phyloP scores from a whole-genome alignment of 2,888 invertebrate genomes.

The Erpobdella octoculata region DNA sequence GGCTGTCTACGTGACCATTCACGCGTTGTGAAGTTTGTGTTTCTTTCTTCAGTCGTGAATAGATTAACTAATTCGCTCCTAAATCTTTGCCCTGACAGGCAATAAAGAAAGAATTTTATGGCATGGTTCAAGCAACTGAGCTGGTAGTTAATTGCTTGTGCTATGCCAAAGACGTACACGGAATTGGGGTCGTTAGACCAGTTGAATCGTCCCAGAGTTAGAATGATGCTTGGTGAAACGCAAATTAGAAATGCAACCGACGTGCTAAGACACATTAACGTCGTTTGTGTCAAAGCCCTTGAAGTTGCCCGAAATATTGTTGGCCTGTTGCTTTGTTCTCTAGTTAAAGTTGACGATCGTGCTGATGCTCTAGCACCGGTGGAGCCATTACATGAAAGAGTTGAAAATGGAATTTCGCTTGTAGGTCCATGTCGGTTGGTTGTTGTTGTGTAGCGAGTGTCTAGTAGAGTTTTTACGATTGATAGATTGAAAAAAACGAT shows the following conservation, averaged over 20 bases:
- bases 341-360: not conserved
- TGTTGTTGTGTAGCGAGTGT: not conserved
- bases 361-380: not conserved
- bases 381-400: too few relatives aligned
- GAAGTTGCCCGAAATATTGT: not conserved
- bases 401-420: too few relatives aligned
- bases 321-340: not conserved
- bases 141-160: slow-evolving; percentile 34
- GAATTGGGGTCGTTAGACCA: slow-evolving; percentile 30
- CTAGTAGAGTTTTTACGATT: slow-evolving; percentile 31
- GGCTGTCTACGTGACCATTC: not conserved
- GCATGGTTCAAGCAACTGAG: slow-evolving; percentile 33
- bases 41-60: too few relatives aligned
- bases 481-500: slow-evolving; percentile 34
- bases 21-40: too few relatives aligned
- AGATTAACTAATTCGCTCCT: slow-evolving; percentile 30
- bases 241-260: slow-evolving; percentile 36
- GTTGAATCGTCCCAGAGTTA: slow-evolving; percentile 34
- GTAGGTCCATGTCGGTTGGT: too few relatives aligned
- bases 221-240: slow-evolving; percentile 35
- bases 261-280: slow-evolving; percentile 36
- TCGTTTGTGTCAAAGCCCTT: slow-evolving; percentile 32
- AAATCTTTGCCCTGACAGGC: slow-evolving; percentile 35
- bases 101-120: slow-evolving; percentile 37
- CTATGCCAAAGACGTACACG: slow-evolving; percentile 31